These are phyloP conservation scores for Venusia cambrica DNA, from an alignment of 2,888 invertebrate genomes.

Conservation along the genomic window DNA sequence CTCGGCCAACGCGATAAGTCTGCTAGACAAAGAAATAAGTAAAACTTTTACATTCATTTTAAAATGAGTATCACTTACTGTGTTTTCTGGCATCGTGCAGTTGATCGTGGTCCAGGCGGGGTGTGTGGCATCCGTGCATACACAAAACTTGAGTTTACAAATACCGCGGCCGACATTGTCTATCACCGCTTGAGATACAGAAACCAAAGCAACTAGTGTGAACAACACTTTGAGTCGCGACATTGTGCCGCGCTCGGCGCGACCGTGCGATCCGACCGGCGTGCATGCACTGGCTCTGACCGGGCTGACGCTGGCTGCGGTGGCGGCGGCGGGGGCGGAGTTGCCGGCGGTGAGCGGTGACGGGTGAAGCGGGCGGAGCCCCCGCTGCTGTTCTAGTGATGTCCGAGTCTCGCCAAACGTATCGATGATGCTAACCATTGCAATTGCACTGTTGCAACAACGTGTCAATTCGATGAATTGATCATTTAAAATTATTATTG, in stretches of 20 bases:
- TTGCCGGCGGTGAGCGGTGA: constrained; percentile 8
- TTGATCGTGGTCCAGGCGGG: constrained; percentile 83
- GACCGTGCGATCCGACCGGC: constrained; percentile 38
- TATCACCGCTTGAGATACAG: constrained; percentile 38
- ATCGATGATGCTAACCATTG: constrained; percentile 57
- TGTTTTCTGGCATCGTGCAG: constrained; percentile 81
- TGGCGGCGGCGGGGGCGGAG: constrained; percentile 10
- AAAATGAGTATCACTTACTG: constrained; percentile 62
- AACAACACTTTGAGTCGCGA: constrained; percentile 59
- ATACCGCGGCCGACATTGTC: constrained; percentile 47
- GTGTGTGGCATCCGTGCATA: constrained; percentile 78
- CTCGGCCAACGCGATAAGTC: constrained; percentile 11
- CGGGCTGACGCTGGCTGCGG: constrained; percentile 5
- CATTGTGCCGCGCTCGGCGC: constrained; percentile 68
- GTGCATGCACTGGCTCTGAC: constrained; percentile 61
- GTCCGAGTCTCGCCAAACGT: constrained; percentile 54
- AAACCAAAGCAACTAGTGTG: constrained; percentile 77
- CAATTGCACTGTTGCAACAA: constrained; percentile 44
- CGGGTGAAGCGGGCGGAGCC: constrained; percentile 13
- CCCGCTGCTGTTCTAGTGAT: constrained; percentile 44
- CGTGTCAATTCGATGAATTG: constrained; percentile 24
- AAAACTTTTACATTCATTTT: constrained; percentile 2
- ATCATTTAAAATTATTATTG: no score
- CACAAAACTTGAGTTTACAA: constrained; percentile 79
- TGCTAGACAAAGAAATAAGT: constrained; percentile 10